A percentile compares a stretch with the other conserved stretches of the same genome.
phyloP scores from a whole-genome alignment of 2,797 vertebrate species.

The Myotis pilosus region DNA sequence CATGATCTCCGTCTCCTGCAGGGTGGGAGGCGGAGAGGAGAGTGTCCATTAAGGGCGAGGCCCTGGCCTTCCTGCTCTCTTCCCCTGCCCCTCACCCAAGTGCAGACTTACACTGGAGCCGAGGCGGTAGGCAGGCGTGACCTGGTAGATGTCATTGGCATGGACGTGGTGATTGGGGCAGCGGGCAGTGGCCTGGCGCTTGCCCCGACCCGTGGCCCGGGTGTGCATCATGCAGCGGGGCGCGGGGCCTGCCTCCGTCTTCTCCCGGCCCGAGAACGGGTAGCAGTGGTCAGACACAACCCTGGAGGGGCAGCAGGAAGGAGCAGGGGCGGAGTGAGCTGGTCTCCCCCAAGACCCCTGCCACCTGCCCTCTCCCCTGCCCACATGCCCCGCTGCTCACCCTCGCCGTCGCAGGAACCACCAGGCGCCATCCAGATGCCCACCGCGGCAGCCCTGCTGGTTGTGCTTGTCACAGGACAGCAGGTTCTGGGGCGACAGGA shows the following conservation, averaged over 20 bases:
- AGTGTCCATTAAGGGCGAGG: neutral
- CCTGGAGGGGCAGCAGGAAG: conserved; percentile 80
- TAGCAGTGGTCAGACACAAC: conserved; percentile 96
- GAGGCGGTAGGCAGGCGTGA: conserved; percentile 87
- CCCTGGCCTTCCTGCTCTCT: neutral
- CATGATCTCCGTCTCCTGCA: conserved; percentile 97
- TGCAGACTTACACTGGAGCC: conserved; percentile 82
- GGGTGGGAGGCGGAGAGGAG: neutral
- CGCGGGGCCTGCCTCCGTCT: conserved; percentile 57
- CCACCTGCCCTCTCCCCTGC: neutral
- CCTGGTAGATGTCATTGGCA: conserved; percentile 87
- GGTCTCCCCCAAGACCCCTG: neutral
- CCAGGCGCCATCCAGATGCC: conserved; percentile 94
- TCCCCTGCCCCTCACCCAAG: neutral
- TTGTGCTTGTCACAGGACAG: conserved; percentile 95
- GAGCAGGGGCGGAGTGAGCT: accelerated
- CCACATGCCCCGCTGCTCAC: conserved; percentile 77
- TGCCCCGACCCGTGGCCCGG: conserved; percentile 91
- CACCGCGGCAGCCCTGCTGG: conserved; percentile 93
- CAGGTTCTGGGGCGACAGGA: conserved; percentile 95
- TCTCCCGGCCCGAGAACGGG: conserved; percentile 86
- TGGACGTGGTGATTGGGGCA: conserved; percentile 83
- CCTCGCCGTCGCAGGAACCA: conserved; percentile 95
- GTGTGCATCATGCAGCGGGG: conserved; percentile 97
- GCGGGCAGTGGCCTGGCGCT: conserved; percentile 87